Evolutionary conservation across 2,113 vertebrate genomes (phyloP).

Genomic region (Camelus bactrianus): DNA sequence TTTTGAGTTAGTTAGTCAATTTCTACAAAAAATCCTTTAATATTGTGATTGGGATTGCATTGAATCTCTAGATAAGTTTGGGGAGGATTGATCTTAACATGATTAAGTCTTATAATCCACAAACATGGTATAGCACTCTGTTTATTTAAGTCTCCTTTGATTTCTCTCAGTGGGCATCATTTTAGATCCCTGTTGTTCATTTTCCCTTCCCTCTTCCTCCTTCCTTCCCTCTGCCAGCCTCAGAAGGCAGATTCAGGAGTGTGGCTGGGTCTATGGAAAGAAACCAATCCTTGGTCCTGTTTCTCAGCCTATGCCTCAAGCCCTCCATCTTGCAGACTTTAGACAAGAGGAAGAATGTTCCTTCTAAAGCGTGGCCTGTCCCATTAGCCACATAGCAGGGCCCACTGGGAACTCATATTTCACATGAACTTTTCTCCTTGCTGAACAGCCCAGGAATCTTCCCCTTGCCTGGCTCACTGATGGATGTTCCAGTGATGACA

Average conservation of each 20-base stretch:
- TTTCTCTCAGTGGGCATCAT: neutral
- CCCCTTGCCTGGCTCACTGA: neutral
- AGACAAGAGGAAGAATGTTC: neutral
- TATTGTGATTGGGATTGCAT: neutral
- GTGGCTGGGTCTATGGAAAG: neutral
- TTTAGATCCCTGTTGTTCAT: neutral
- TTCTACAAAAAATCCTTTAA: neutral
- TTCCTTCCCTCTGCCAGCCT: neutral
- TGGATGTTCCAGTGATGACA: neutral
- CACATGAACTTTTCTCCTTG: neutral
- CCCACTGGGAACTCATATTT: neutral
- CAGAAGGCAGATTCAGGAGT: neutral
- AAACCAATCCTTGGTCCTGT: neutral
- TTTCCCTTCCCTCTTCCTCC: neutral
- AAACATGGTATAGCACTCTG: neutral
- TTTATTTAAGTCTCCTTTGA: neutral
- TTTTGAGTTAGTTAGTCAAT: conserved; percentile 3
- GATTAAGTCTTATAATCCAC: neutral
- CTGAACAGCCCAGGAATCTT: neutral
- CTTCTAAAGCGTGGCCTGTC: neutral
- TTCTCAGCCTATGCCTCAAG: neutral
- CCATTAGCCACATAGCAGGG: neutral
- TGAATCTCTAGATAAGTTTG: neutral
- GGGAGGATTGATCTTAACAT: neutral
- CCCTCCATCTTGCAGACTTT: neutral